Evolutionary conservation across 2,888 invertebrate genomes (phyloP), one percentile per base, ranked within the genome.

Genomic region (Dilophus febrilis): DNA sequence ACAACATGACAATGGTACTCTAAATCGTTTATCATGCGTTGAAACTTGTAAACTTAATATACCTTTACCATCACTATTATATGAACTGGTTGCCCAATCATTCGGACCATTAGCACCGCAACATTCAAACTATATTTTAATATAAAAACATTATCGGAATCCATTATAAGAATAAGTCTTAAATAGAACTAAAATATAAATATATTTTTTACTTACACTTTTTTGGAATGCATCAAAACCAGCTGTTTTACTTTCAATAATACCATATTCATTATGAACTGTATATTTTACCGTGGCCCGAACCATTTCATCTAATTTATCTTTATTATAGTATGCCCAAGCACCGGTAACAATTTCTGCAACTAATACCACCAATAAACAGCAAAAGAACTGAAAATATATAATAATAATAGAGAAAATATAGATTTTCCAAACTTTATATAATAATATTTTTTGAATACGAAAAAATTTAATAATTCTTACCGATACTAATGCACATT

Each of bases 261-360:
- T 59, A 3, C 67, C 65, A 51, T 80, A 80, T 50, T 77, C 72
- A 45, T 71, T 65, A 51, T 72, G 66, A 30, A 80, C 73, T 3
- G 77, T 75, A 38, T 65, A 63, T 49, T 72, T 69, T 28, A 79
- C 71, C 18, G 71, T 71, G 28, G 67, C 66, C 43, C 71, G 67
- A 29, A 82, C 70, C 50, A 77, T 68, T 38, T 70, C 67, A 54
- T 76, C 71, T 42, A 82, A 63, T 50, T 70, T 66, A 41, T 77
- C 74, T 48, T 72, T 70, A 53, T 83, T 77, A 45, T 74, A 71
- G 54, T 77, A 79, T 33, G 78, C 75, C 77, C 82, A 84, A 49
- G 77, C 72, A 35, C 77, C 83, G 40, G 77, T 77, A 4, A 80
- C 79, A 35, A 86, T 70, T 63, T 87, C 77, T 13, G 77, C 76